Evolutionary conservation across 2,888 invertebrate species (phyloP).

Genomic region (Acronicta alni): DNA sequence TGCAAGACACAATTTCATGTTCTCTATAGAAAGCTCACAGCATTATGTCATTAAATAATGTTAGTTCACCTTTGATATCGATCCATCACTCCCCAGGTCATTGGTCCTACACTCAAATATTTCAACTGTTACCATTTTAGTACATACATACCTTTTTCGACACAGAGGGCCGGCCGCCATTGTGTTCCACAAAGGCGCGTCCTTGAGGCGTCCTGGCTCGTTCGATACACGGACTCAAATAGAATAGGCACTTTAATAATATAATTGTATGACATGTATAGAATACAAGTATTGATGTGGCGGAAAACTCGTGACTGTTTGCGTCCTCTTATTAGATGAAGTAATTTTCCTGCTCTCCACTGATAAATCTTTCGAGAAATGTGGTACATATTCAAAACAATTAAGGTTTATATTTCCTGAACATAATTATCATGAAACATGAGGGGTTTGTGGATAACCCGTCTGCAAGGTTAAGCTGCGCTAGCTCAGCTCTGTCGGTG

Average conservation of each 20-base stretch:
- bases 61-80: not conserved
- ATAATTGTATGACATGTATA: conserved; percentile 20
- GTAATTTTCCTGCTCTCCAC: not conserved
- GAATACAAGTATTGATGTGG: conserved; percentile 43
- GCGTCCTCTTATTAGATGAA: conserved; percentile 26
- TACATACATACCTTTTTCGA: no score
- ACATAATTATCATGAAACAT: no score
- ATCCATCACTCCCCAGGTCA: conserved; percentile 10
- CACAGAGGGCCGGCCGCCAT: conserved; percentile 34
- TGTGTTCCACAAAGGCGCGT: conserved; percentile 51
- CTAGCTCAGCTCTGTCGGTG: no score
- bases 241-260: conserved; percentile 20
- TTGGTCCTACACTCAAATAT: conserved; percentile 39
- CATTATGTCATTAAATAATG: not conserved
- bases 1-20: not conserved
- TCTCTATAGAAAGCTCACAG: not conserved
- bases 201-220: conserved; percentile 50
- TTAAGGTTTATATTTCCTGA: no score
- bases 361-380: not conserved
- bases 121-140: conserved; percentile 41
- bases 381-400: no score
- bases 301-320: conserved; percentile 33
- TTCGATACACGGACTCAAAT: conserved; percentile 23
- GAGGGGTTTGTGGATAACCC: no score
- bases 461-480: no score